phyloP scores from a whole-genome alignment of 2,797 vertebrate genomes.

The Gymnodraco acuticeps region DNA sequence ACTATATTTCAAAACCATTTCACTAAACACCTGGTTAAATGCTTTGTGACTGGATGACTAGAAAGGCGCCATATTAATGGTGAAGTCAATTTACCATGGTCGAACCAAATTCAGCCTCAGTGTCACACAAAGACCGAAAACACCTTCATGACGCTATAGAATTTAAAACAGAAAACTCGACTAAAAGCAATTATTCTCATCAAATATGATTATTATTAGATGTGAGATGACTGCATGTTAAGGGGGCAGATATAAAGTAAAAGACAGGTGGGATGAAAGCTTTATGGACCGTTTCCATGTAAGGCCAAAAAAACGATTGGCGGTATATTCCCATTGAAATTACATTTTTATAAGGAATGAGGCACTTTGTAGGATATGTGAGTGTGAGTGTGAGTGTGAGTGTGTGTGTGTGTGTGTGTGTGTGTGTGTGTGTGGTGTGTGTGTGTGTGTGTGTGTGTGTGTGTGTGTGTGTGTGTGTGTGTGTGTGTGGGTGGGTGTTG shows the following conservation, averaged over 20 bases:
- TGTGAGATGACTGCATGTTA: slow-evolving; percentile 6
- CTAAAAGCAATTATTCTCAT: no score
- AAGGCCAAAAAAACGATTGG: neutral
- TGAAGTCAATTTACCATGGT: slow-evolving; percentile 14
- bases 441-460: neutral
- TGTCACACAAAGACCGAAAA: slow-evolving; percentile 14
- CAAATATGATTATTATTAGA: neutral
- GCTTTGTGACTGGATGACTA: no score
- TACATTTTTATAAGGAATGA: no score
- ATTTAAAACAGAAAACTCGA: slow-evolving; percentile 4
- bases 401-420: neutral
- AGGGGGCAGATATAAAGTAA: neutral
- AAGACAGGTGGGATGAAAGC: neutral
- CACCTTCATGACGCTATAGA: slow-evolving; percentile 17
- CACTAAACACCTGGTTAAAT: no score
- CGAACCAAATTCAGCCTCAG: slow-evolving; percentile 28
- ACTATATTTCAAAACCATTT: neutral
- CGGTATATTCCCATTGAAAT: no score
- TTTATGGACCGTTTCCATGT: neutral
- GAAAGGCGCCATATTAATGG: no score
- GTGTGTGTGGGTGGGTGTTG: neutral
- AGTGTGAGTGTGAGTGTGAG: neutral
- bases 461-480: neutral
- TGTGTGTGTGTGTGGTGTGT: neutral
- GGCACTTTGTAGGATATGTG: no score